Evolutionary conservation across 2,888 invertebrate genomes (phyloP), one percentile per base, ranked within the genome.

Genomic region (Beris chalybata): DNA sequence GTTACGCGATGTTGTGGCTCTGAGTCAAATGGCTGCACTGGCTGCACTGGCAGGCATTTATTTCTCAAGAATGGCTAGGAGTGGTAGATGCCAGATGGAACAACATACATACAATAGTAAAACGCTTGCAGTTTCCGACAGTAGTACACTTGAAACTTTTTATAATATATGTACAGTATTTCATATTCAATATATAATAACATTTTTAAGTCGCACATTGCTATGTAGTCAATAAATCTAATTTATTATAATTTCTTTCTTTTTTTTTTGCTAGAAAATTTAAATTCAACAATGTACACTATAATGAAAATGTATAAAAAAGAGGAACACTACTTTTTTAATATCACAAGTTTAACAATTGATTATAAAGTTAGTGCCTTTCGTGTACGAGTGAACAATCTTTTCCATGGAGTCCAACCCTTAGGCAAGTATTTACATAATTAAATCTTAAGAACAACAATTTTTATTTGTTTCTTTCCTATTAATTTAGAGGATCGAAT

Each of bases 271-370:
- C 82, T 71, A 84, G 22, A 22, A 1, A 22, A 88, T 74, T 82
- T 88, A 81, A 85, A 86, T 56, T 86, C 89, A 54, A 81, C 84
- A 71, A 83, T 87, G 56, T 78, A 85, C 53, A 87, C 87, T 70
- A 86, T 86, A 73, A 86, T 87, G 0, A 84, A 82, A 71, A 75
- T 87, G 50, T 85, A 86, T 71, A 83, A 85, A 70, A 85, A 83
- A 74, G 85, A 86, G 69, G 84, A 83, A 45, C 85, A 85, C 70
- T 81, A 84, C 67, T 89, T 89, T 76, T 87, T 87, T 78, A 88
- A 88, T 73, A 84, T 89, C 4, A 87, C 87, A 32, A 79, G 77
- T 55, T 85, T 86, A 3, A 85, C 85, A 73, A 87, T 88, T 0
- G 85, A 87, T 75, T 88, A 85, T 77, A 78, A 83, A 52, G 85